phyloP scores from a whole-genome alignment of 2,113 vertebrate genomes.

The Oreochromis niloticus region DNA sequence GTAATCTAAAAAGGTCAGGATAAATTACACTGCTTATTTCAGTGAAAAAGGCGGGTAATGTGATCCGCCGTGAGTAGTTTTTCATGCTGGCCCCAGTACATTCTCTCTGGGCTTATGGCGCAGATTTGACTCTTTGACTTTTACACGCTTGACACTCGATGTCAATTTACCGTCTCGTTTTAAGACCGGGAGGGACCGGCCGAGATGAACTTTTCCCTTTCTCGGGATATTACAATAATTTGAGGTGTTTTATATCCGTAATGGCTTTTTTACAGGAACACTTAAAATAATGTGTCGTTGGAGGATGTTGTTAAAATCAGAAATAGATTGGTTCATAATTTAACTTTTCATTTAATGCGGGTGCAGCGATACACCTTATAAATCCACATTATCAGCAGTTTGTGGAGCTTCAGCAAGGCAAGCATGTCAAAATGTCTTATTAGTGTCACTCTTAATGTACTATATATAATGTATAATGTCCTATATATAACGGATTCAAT shows the following conservation, averaged over 20 bases:
- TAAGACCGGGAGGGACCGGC: constrained; percentile 10
- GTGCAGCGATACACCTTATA: constrained; percentile 34
- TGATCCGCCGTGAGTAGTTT: constrained; percentile 45
- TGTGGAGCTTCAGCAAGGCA: constrained; percentile 38
- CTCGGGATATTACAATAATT: constrained; percentile 49
- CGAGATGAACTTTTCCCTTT: constrained; percentile 51
- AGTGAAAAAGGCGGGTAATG: constrained; percentile 59
- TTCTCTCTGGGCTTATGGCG: constrained; percentile 4
- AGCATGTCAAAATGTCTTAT: constrained; percentile 48
- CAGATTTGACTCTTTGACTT: constrained; percentile 60
- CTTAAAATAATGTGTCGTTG: constrained; percentile 52
- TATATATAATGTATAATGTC: constrained; percentile 51
- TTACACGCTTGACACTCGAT: constrained; percentile 41
- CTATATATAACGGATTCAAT: constrained; percentile 10
- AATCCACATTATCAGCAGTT: constrained; percentile 55
- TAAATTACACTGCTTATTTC: constrained; percentile 68
- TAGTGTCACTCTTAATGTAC: constrained; percentile 55
- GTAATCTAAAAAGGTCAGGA: constrained; percentile 67
- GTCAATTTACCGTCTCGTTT: constrained; percentile 47
- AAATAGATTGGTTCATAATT: constrained; percentile 57
- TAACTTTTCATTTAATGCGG: constrained; percentile 46
- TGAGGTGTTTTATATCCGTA: constrained; percentile 50
- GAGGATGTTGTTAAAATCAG: constrained; percentile 62
- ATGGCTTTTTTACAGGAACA: constrained; percentile 52
- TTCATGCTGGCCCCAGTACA: constrained; percentile 17